phyloP scores from a whole-genome alignment of 2,797 vertebrate species.

The Glyptemys insculpta region DNA sequence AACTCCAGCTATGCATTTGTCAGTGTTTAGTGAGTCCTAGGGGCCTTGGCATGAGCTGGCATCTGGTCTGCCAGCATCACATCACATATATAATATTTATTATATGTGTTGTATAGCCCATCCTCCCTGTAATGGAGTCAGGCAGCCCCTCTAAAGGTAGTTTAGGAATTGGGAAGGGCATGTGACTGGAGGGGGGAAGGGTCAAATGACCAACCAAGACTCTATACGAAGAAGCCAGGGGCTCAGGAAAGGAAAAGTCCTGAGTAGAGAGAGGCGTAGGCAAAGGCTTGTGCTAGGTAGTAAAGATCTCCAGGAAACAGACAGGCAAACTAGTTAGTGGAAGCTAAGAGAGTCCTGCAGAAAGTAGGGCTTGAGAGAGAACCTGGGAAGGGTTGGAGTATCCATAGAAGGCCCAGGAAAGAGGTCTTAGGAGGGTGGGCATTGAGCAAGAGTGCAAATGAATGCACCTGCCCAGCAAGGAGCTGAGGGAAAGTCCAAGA shows the following conservation, averaged over 20 bases:
- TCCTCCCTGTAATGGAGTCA: background rate
- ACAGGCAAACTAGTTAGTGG: background rate
- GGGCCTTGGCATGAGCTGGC: too few relatives aligned
- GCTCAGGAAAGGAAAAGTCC: background rate
- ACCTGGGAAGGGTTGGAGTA: background rate
- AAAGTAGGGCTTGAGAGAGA: background rate
- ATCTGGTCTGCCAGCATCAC: too few relatives aligned
- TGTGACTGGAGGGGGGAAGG: accelerated
- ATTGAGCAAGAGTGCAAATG: too few relatives aligned
- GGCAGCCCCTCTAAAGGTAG: background rate
- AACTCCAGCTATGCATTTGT: too few relatives aligned
- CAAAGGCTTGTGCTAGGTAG: background rate
- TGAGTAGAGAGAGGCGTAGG: background rate
- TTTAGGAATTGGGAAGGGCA: background rate
- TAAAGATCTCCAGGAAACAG: background rate
- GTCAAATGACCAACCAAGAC: background rate
- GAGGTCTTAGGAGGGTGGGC: background rate
- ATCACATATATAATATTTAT: too few relatives aligned
- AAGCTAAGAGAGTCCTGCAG: background rate
- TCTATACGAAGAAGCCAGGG: background rate
- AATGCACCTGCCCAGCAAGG: background rate
- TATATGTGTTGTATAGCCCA: too few relatives aligned
- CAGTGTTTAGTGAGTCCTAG: too few relatives aligned
- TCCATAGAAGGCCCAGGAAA: background rate
- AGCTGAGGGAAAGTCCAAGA: background rate